Evolutionary conservation across 2,888 invertebrate species (phyloP), one percentile per base, ranked within the genome.

Genomic region (Pseudolycoriella hygida): DNA sequence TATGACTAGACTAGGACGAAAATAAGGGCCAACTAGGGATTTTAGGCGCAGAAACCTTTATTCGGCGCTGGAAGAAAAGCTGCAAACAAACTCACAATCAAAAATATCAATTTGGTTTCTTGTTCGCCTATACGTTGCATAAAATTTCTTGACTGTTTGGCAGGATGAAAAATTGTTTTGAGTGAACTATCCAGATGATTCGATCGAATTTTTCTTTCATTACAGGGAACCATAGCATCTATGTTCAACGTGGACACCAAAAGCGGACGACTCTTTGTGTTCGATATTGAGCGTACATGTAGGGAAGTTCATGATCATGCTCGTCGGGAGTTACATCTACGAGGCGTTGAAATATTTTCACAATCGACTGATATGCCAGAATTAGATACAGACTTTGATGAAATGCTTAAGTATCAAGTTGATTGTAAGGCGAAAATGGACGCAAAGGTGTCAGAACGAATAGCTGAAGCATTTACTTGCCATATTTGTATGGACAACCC

Each of bases 301-400:
- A 75, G 87, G 52, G 89, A 90, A 67, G 87, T 88, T 44, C 85
- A 88, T 64, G 90, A 90, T 68, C 80, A 85, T 57, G 87, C 87
- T 1, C 69, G 87, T 2, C 71, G 89, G 47, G 80, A 77, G 18
- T 69, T 85, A 46, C 84, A 80, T 55, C 67, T 69, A 30, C 65
- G 64, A 18, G 68, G 66, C 43, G 60, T 60, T 50, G 61, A 59
- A 48, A 52, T 57, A 12, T 43, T 43, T 18, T 37, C 15, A 8
- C 37, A 37, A 12, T 12, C 34, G 18, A n/a, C 31, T 8, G 2
- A 32, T 8, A 14, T 14, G 14, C 18, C 37, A 10, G 43, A 34
- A 43, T 42, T 42, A 8, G 17, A 10, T 4, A 17, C 32, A 15
- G 32, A 17, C 11, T 15, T 15, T 15, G 56, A 54, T 42, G 55